Evolutionary conservation across 2,113 vertebrate species (phyloP), one percentile per base, ranked within the genome.

Genomic region (Equus przewalskii): DNA sequence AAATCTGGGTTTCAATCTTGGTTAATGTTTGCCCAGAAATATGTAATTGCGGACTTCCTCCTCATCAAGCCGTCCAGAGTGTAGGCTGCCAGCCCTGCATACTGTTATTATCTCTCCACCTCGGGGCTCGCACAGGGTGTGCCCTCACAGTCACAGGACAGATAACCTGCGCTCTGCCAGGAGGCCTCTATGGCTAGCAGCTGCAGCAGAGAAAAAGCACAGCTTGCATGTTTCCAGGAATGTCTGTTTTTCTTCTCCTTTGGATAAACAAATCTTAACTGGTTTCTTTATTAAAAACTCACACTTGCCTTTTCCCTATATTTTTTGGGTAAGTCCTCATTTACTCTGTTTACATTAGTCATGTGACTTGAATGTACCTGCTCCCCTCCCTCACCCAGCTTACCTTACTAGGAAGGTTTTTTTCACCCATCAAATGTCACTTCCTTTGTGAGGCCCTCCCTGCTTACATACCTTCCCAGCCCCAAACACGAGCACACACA

Each of bases 11-110:
- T 99, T 98, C 98, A 98, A 98, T 98, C 98, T 98, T 98, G 99
- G 99, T 99, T 99, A 99, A 99, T 99, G 99, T 99, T 99, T 99
- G 99, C 99, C 99, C 99, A 99, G 99, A 99, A 99, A 99, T 99
- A 99, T 99, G 99, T 99, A 99, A 99, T 99, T 99, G 99, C 89
- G 92, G 99, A 99, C 99, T 99, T 99, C 99, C 99, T 99, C 99
- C 98, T 99, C 99, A 99, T 99, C 99, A 99, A 99, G 98, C 97
- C 98, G 99, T 99, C 98, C 99, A 99, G 99, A 98, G 98, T 79
- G 44, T 93, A 98, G 98, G 98, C 91, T 82, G 98, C 99, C 99
- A 98, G 99, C 98, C 97, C 97, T 87, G 96, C 98, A 95, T 87
- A 89, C 98, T 99, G 96, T 99, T 98, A 99, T 98, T 98, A 98